Evolutionary conservation across 2,888 invertebrate species (phyloP), one percentile per base, ranked within the genome.

Genomic region (Tipula confusa): DNA sequence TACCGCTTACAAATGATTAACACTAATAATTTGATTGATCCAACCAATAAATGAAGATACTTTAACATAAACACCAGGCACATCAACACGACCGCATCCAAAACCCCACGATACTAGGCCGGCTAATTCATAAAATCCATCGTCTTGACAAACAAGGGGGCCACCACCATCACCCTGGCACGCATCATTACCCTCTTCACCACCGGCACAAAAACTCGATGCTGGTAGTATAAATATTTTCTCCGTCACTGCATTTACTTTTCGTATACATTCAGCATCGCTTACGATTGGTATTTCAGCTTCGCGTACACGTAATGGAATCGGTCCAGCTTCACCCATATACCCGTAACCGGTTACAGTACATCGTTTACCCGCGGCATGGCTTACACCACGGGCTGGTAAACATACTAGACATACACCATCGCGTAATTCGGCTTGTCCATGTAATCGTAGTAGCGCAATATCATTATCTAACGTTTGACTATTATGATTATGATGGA

Each of bases 1-100:
- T 64, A 24, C 64, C 24, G 24, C 24, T 64, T 94, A 95, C 90
- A 95, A 93, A 90, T 97, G 97, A 90, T 97, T 97, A 86, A 97
- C 97, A 88, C 97, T 97, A 88, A 97, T 97, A 86, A 97, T 97
- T 92, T 97, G 97, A 91, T 97, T 97, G 88, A 98, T 98, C 98
- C 98, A 98, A 85, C 97, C 96, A 87, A 97, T 96, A 90, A 97
- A 98, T 79, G 97, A 94, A 2, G 97, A 97, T 9, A 98, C 97
- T 91, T 97, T 97, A 31, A 98, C 97, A 89, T 98, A 98, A 85
- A 98, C 98, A n/a, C 97, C 98, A 33, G 98, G 98, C 83, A 97
- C 98, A 89, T 97, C 96, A 85, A 94, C 92, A 79, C 97, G 92
- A n/a, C 97, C 97, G 89, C 97, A 97, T 85, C 96, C 96, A 88